These are phyloP conservation scores for Megastigmus dorsalis DNA, from an alignment of 2,888 invertebrate species.

Conservation along the genomic window DNA sequence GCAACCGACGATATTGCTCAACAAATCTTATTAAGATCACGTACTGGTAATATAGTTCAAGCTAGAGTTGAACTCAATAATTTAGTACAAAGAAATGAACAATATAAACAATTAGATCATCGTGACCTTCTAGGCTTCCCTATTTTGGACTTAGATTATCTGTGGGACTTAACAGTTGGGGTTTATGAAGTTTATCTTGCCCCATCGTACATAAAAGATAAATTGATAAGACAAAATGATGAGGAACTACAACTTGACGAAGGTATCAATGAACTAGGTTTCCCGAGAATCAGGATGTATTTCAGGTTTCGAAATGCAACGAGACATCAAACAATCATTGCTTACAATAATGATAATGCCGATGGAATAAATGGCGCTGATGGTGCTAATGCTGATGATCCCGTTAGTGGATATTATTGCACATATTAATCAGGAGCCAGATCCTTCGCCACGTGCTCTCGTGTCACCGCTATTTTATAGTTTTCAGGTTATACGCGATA, in stretches of 20 bases:
- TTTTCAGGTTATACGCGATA: no score
- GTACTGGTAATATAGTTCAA: conserved; percentile 37
- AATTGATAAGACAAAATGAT: conserved; percentile 43
- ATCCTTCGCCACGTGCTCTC: no score
- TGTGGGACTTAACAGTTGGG: conserved; percentile 43
- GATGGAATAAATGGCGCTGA: no score
- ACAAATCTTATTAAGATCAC: conserved; percentile 26
- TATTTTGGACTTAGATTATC: conserved; percentile 20
- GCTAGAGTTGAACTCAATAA: conserved; percentile 45
- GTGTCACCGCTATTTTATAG: no score
- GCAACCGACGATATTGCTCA: conserved; percentile 36
- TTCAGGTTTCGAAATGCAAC: no score
- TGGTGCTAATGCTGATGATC: no score
- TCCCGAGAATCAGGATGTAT: conserved; percentile 43
- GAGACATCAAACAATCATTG: no score
- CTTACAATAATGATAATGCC: no score
- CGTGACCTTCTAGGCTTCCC: conserved; percentile 41
- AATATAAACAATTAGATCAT: conserved; percentile 30
- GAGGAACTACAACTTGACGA: conserved; percentile 45
- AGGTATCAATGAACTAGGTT: conserved; percentile 38
- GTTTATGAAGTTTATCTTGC: conserved; percentile 48
- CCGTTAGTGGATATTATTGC: no score
- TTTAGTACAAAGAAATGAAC: conserved; percentile 29
- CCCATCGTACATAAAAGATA: conserved; percentile 49
- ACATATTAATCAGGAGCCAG: no score